Base-by-base conservation (phyloP, 2,888 invertebrate genomes). In the Pachydiplax longipennis region DNA sequence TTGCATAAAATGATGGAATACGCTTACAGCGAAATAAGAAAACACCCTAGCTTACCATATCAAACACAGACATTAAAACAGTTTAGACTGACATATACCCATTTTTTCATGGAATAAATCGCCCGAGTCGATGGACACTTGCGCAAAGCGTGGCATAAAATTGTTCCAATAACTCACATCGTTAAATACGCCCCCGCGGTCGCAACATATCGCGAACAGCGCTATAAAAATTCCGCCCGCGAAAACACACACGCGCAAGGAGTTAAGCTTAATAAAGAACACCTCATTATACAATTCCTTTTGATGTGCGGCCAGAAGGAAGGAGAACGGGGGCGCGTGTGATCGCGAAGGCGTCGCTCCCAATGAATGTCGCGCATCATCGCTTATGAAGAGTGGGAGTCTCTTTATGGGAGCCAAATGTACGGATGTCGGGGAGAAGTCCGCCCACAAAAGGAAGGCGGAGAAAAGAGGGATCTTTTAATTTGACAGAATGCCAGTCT, bases 401-500 rank as follows among this genome's bases (percentile, higher is more conserved):
- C 12, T 8, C 73, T 73, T 73, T 25, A 73, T 73, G 15, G 73
- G 73, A 73, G 31, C 25, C 73, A 73, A 73, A 73, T 73, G 73
- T 15, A 73, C 73, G 73, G 73, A 73, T 73, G 73, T 73, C 73
- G 73, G 31, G 10, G 4, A 44, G 10, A 37, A 37, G 12, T 81
- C 81, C 81, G 81, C 81, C 81, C 44, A 83, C 83, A 31, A 35
- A 35, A 58, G 31, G 44, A 25, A n/a, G 6, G 82, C 48, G 13
- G 82, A 48, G 53, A 31, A 82, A 44, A n/a, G 82, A n/a, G 37
- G 65, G 35, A 37, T 35, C 53, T 31, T 61, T 87, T 87, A 87
- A 87, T 87, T 87, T 87, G 87, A 87, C 87, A 87, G 61, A 87
- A 87, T 61, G 87, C 87, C 87, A 87, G 87, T 61, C 61, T 87